Base-by-base conservation (phyloP, 2,113 vertebrate species). In the Cyanistes caeruleus region DNA sequence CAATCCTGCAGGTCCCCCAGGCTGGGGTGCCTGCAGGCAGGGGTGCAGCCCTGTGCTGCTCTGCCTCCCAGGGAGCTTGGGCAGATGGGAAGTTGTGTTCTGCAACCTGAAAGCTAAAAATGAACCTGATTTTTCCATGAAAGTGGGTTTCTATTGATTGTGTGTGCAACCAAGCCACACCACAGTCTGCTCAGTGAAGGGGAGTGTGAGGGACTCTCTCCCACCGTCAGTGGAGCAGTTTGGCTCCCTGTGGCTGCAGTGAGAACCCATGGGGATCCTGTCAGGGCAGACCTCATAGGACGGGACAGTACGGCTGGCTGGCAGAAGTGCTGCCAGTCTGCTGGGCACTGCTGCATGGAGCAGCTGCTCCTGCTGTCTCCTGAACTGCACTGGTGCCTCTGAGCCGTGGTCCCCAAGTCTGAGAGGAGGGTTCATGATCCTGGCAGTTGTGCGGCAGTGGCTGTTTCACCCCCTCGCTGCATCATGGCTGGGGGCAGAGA, bases 1-100 rank as follows among this genome's bases (percentile, higher is more conserved):
- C 3, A 3, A 33, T 51, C 51, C 64, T 15, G 12, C 21, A 4
- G 6, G 2, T 13, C 10, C 10, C 41, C 27, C 1, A 0, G 15
- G 19, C 64, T 79, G 24, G n/a, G 55, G 31, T 76, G 55, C 43
- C 67, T 43, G 39, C 1, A 1, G 81, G 49, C 25, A 21, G 41
- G 33, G 60, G 24, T n/a, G 43, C 49, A 70, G 39, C 58, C 35
- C 70, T 0, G 0, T 1, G 1, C 44, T 46, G 35, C 58, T 46
- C 72, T 77, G 65, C 53, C 17, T 70, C 59, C 44, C 12, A 3
- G 30, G 15, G 18, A 59, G 21, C 41, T 72, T 3, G 0, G 55
- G 51, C 55, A 77, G 37, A 33, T 23, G 59, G 24, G 39, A 62
- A 60, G 75, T 70, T 87, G 62, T 65, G 13, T 80, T 30, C 62